phyloP scores from a whole-genome alignment of 1,140 invertebrate genomes.

The Muscidifurax raptorellus region DNA sequence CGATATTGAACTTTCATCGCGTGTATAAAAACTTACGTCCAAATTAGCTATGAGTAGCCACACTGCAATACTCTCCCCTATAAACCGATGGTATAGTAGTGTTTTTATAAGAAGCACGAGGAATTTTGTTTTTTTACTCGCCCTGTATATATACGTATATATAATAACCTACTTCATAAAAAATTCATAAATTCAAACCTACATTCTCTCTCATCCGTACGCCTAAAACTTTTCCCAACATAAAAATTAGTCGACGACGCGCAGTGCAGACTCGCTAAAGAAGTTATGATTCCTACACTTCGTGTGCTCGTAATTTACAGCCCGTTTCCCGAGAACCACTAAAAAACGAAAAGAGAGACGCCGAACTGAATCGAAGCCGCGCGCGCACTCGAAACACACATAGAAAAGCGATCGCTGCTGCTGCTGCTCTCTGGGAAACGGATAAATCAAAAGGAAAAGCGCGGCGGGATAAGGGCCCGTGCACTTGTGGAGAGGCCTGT shows the following conservation, averaged over 20 bases:
- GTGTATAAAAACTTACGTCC: too few relatives aligned
- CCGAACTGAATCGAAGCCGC: too few relatives aligned
- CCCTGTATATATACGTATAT: too few relatives aligned
- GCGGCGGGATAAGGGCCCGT: not conserved
- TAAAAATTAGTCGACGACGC: not conserved
- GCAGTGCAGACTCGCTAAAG: too few relatives aligned
- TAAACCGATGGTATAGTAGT: too few relatives aligned
- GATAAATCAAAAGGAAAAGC: conserved; percentile 46
- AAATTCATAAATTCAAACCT: not conserved
- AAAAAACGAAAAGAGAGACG: not conserved
- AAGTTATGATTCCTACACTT: not conserved
- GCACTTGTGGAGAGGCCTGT: not conserved
- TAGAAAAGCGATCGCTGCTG: not conserved
- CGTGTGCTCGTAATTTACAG: not conserved
- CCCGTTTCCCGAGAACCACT: not conserved
- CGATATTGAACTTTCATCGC: too few relatives aligned
- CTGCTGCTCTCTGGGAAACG: not conserved
- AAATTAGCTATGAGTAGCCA: too few relatives aligned
- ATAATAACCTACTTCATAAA: not conserved
- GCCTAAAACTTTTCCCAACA: not conserved
- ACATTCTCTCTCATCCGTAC: not conserved
- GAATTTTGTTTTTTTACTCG: too few relatives aligned
- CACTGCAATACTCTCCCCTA: too few relatives aligned
- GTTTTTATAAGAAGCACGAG: too few relatives aligned
- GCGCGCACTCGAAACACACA: not conserved